phyloP scores from a whole-genome alignment of 2,113 vertebrate genomes.

The Calyptommatus sinebrachiatus region DNA sequence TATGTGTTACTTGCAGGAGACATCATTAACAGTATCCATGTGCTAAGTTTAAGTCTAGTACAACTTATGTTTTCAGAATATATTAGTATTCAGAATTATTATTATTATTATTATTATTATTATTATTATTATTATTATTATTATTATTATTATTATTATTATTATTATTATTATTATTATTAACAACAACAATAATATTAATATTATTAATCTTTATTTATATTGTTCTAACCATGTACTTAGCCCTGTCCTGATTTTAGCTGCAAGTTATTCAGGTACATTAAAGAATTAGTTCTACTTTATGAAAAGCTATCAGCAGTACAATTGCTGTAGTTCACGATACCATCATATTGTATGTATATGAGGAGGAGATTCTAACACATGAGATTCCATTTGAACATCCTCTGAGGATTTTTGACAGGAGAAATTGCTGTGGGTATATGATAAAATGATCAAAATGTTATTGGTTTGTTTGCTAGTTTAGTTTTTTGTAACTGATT shows the following conservation, averaged over 20 bases:
- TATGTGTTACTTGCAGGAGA: neutral
- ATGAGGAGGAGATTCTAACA: neutral
- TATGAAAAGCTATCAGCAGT: neutral
- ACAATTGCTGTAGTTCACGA: neutral
- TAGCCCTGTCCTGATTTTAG: neutral
- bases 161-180: too few relatives aligned
- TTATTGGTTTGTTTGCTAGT: neutral
- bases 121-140: too few relatives aligned
- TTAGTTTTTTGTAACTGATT: neutral
- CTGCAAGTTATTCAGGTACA: neutral
- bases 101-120: too few relatives aligned
- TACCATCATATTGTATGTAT: neutral
- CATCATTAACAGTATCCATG: neutral
- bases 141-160: too few relatives aligned
- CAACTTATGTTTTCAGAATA: neutral
- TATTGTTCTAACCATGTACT: too few relatives aligned
- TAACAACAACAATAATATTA: too few relatives aligned
- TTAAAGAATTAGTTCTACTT: neutral
- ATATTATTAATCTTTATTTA: too few relatives aligned
- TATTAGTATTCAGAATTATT: neutral
- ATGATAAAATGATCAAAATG: neutral
- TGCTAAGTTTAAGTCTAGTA: neutral
- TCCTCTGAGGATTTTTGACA: neutral
- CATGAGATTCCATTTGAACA: neutral
- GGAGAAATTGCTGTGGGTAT: neutral